These are phyloP conservation scores for Poecilia wingei DNA, from an alignment of 2,797 vertebrate species.

Conservation along the genomic window DNA sequence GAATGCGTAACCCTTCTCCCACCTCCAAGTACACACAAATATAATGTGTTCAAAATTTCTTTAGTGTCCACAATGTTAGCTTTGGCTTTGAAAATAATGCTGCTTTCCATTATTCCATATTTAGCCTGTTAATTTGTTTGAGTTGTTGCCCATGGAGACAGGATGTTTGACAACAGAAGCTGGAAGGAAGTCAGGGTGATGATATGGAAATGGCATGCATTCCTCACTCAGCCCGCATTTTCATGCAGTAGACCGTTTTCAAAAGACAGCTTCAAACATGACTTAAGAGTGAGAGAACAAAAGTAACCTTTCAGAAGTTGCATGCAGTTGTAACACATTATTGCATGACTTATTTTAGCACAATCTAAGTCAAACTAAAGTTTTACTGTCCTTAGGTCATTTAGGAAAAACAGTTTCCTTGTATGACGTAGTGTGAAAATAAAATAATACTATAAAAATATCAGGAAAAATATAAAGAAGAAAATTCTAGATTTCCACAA, in stretches of 20 bases:
- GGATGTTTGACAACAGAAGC: conserved; percentile 49
- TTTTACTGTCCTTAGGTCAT: not conserved
- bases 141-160: conserved; percentile 39
- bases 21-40: not conserved
- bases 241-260: not conserved
- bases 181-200: conserved; percentile 31
- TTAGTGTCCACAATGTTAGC: conserved; percentile 2
- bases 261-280: conserved; percentile 12
- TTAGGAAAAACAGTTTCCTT: not conserved
- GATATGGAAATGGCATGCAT: conserved; percentile 16
- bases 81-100: not conserved
- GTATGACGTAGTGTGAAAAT: not conserved
- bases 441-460: not conserved
- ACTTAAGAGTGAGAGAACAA: not conserved
- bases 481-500: not conserved
- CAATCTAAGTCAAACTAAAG: not conserved
- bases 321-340: not conserved
- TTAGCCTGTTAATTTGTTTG: conserved; percentile 41
- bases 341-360: not conserved
- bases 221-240: conserved; percentile 5
- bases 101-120: conserved; percentile 1
- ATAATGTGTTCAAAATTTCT: not conserved
- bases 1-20: not conserved
- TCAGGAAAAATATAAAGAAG: not conserved
- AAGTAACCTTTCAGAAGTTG: not conserved